Base-by-base conservation (phyloP, 2,888 invertebrate genomes). In the Trisateles emortualis region DNA sequence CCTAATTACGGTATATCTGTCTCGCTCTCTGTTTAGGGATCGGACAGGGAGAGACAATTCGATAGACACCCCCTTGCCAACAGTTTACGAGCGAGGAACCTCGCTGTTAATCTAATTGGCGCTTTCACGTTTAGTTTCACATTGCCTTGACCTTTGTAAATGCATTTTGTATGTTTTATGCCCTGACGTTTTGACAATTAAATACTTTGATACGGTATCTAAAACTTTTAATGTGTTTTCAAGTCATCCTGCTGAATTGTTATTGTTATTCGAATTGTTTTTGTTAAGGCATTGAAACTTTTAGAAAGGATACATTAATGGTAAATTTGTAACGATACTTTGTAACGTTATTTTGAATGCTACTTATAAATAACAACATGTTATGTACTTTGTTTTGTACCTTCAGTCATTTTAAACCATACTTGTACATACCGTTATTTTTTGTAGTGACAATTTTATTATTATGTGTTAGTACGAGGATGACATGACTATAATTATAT, bases 81-180 rank as follows among this genome's bases (percentile, higher is more conserved):
- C 90, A 89, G 89, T 90, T 90, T 88, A 86, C 87, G 78, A 75
- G 71, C 77, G 77, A 66, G 74, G 81, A 76, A 76, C 82, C 82
- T 79, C 80, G 72, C 80, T 77, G 82, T 81, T 90, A 90, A 91
- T 90, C 89, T 89, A 91, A 90, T 91, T 88, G 87, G 79, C 87
- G 85, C 88, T 84, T 87, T 82, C 84, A 83, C 87, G 84, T 87
- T 82, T 80, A 84, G 84, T 84, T 81, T 67, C 71, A 62, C 74
- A 75, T 84, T 76, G 85, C 88, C 89, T 88, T 91, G 91, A 90
- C 90, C 90, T 91, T 87, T 54, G 79, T 86, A 86, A 88, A 89
- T 90, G 89, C 86, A 83, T 86, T 90, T 88, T 80, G 83, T 86
- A 66, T 68, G 72, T 72, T 71, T 68, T 63, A 64, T 63, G 53